phyloP scores from a whole-genome alignment of 92 coral and sea anemone species.

The Heteractis magnifica region DNA sequence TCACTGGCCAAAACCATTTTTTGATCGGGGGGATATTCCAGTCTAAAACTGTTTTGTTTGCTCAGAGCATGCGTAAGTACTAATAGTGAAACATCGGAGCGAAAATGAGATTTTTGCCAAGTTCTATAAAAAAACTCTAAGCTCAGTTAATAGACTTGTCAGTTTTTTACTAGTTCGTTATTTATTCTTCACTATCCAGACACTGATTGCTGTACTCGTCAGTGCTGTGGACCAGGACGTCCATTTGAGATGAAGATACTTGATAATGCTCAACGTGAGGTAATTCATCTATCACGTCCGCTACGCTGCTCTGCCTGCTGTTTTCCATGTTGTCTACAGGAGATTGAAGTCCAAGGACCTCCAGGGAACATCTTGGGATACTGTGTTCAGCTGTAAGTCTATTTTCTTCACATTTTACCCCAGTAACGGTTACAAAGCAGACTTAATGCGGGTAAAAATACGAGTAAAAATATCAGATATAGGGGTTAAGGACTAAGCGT shows the following conservation, averaged over 20 bases:
- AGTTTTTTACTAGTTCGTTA: neutral
- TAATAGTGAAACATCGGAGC: too few relatives aligned
- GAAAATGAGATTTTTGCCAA: too few relatives aligned
- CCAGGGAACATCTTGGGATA: slow-evolving; percentile 90
- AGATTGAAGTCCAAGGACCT: slow-evolving; percentile 89
- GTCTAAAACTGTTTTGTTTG: too few relatives aligned
- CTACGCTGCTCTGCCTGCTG: slow-evolving; percentile 81
- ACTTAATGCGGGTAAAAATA: too few relatives aligned
- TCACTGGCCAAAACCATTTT: too few relatives aligned
- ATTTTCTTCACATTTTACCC: too few relatives aligned
- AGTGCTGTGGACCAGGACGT: slow-evolving; percentile 87
- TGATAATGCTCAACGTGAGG: slow-evolving; percentile 83
- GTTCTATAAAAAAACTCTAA: too few relatives aligned
- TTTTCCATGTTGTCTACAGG: slow-evolving; percentile 90
- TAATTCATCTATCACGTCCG: slow-evolving; percentile 87
- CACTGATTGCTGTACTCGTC: slow-evolving; percentile 96
- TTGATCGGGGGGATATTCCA: too few relatives aligned
- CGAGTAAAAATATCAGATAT: too few relatives aligned
- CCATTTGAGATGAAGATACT: slow-evolving; percentile 87
- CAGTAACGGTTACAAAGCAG: too few relatives aligned
- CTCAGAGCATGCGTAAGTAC: too few relatives aligned
- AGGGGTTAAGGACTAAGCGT: too few relatives aligned
- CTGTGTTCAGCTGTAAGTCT: slow-evolving; percentile 70
- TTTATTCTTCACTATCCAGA: slow-evolving; percentile 30
- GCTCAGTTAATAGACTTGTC: neutral